Percentiles rank a stretch among this genome's conserved stretches.
phyloP scores from a whole-genome alignment of 2,888 invertebrate species.

The Ormyrus pomaceus region DNA sequence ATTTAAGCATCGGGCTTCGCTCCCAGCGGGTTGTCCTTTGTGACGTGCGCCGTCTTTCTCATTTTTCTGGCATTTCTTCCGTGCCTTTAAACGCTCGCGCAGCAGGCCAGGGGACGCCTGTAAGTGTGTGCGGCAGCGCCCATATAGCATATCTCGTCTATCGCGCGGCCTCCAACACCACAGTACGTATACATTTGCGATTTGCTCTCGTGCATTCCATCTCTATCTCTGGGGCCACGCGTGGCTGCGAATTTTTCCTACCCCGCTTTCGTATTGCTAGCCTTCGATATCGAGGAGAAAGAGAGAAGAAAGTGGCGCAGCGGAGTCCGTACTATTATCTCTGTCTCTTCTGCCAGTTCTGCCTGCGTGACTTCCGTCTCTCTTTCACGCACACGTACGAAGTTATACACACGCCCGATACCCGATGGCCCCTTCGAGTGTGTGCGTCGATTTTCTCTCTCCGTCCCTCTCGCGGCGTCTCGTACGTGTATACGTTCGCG shows the following conservation, averaged over 20 bases:
- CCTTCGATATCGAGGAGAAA: neutral
- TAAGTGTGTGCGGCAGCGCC: constrained; percentile 27
- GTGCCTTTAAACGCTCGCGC: neutral
- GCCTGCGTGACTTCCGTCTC: constrained; percentile 21
- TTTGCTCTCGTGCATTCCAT: constrained; percentile 8
- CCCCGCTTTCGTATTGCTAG: neutral
- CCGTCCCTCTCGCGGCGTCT: neutral
- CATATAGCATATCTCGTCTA: neutral
- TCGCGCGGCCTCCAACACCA: constrained; percentile 4
- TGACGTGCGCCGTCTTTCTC: no score
- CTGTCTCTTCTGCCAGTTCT: neutral
- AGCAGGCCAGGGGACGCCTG: neutral
- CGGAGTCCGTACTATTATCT: constrained; percentile 19
- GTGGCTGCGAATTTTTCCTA: neutral
- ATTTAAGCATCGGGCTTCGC: no score
- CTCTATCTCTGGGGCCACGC: constrained; percentile 8
- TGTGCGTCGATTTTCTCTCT: neutral
- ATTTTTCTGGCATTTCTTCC: no score
- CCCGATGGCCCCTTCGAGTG: neutral
- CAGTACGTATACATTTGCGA: neutral
- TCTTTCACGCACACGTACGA: constrained; percentile 20
- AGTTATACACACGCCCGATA: constrained; percentile 22
- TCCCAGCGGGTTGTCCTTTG: no score
- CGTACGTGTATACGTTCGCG: neutral
- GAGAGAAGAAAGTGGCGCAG: constrained; percentile 31